Evolutionary conservation across 1,140 invertebrate genomes (phyloP).

Genomic region (Platorchestia sp.): DNA sequence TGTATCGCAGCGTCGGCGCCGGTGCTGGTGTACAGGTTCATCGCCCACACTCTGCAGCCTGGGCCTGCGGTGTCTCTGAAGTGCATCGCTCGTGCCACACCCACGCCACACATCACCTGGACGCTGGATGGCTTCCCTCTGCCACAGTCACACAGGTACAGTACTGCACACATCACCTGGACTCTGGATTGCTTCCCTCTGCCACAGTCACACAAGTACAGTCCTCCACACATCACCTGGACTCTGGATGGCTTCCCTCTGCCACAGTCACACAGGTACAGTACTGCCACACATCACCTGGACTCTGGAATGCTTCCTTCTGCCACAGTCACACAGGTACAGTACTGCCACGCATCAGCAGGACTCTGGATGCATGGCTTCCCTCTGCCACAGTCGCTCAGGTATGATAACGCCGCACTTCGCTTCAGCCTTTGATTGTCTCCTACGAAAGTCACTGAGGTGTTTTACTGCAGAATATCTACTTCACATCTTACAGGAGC

Average conservation of each 20-base stretch:
- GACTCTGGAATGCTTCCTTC: constrained; percentile 5
- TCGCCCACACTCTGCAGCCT: constrained; percentile 36
- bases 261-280: constrained; percentile 65
- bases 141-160: constrained; percentile 53
- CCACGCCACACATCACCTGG: neutral
- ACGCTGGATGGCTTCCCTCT: no score
- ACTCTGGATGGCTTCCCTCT: constrained; percentile 78
- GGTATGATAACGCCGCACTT: no score
- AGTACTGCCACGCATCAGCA: constrained; percentile 71
- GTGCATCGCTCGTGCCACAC: constrained; percentile 47
- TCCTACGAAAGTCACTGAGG: neutral
- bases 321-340: neutral
- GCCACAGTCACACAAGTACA: no score
- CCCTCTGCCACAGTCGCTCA: neutral
- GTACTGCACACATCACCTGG: neutral
- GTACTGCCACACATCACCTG: constrained; percentile 72
- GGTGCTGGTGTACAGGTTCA: no score
- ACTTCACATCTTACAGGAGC: neutral
- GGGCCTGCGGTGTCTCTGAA: constrained; percentile 72
- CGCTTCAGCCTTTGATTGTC: no score
- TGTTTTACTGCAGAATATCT: neutral
- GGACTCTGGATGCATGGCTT: neutral
- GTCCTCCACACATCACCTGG: constrained; percentile 91
- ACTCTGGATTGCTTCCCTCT: neutral
- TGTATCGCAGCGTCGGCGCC: neutral